Conservation (phyloP, 2,888 invertebrate genomes). For the Scaptodrosophila latifasciaeformis region DNA sequence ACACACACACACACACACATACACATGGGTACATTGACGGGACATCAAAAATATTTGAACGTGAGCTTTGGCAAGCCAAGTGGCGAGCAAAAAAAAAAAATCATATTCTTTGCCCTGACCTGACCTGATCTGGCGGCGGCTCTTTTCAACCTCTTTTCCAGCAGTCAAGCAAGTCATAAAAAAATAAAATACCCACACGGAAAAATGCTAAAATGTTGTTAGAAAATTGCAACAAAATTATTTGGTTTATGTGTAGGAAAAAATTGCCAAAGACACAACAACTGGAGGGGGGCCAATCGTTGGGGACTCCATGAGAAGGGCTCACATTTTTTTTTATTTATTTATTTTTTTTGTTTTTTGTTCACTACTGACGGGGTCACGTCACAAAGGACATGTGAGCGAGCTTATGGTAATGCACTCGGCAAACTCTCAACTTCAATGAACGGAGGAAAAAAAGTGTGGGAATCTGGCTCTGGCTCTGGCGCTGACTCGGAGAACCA, state of each 20-base stretch:
- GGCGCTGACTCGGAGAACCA: neutral
- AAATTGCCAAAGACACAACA: conserved; percentile 22
- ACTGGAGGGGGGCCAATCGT: neutral
- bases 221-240: conserved; percentile 64
- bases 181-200: conserved; percentile 52
- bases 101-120: conserved; percentile 2
- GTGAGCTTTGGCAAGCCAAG: conserved; percentile 37
- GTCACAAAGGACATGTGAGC: conserved; percentile 34
- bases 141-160: neutral
- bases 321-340: too few species aligned
- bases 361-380: conserved; percentile 8
- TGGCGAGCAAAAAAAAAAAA: conserved; percentile 22
- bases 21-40: too few species aligned
- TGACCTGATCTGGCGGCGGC: neutral
- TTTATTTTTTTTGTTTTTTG: too few species aligned
- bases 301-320: neutral
- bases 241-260: conserved; percentile 49
- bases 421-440: conserved; percentile 4
- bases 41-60: conserved; percentile 60
- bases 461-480: too few species aligned
- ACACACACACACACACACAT: conserved; percentile 10
- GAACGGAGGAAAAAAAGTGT: neutral
- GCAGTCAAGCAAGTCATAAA: conserved; percentile 3
- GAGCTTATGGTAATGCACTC: conserved; percentile 51
- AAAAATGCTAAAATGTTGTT: conserved; percentile 57